Percentiles rank a stretch among this genome's conserved stretches.
phyloP scores from a whole-genome alignment of 2,113 vertebrate species.

The Chionomys nivalis region DNA sequence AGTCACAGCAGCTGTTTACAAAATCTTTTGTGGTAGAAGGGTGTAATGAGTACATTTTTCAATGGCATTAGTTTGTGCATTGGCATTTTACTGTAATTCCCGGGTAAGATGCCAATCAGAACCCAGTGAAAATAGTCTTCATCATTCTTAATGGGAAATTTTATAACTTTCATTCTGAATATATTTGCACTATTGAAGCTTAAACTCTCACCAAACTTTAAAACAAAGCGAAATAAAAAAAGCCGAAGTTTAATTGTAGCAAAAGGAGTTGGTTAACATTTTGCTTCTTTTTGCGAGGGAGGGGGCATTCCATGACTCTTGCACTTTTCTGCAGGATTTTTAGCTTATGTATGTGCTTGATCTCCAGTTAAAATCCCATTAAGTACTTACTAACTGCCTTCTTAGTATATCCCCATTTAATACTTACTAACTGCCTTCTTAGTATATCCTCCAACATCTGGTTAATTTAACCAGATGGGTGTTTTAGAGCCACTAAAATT shows the following conservation, averaged over 20 bases:
- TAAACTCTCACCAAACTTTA: constrained; percentile 66
- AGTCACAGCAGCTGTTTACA: constrained; percentile 65
- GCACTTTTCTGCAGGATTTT: constrained; percentile 56
- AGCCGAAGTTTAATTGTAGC: constrained; percentile 37
- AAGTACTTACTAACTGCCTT: background rate
- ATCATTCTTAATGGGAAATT: constrained; percentile 72
- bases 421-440: background rate
- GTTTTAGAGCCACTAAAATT: constrained; percentile 39
- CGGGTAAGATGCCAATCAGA: constrained; percentile 75
- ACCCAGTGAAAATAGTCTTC: constrained; percentile 68
- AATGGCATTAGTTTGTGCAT: constrained; percentile 58
- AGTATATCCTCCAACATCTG: background rate
- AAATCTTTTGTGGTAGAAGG: constrained; percentile 57
- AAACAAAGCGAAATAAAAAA: constrained; percentile 22
- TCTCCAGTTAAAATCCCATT: constrained; percentile 22
- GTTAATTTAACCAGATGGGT: background rate
- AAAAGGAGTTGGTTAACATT: constrained; percentile 59
- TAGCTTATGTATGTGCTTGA: constrained; percentile 67
- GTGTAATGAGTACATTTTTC: constrained; percentile 68
- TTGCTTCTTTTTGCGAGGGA: background rate
- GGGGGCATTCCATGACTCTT: background rate
- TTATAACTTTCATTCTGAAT: constrained; percentile 66
- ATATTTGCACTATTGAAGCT: constrained; percentile 56
- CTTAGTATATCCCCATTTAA: background rate
- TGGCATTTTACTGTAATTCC: constrained; percentile 74